Conservation (phyloP, 2,113 vertebrate genomes). For the Vireo altiloquus region DNA sequence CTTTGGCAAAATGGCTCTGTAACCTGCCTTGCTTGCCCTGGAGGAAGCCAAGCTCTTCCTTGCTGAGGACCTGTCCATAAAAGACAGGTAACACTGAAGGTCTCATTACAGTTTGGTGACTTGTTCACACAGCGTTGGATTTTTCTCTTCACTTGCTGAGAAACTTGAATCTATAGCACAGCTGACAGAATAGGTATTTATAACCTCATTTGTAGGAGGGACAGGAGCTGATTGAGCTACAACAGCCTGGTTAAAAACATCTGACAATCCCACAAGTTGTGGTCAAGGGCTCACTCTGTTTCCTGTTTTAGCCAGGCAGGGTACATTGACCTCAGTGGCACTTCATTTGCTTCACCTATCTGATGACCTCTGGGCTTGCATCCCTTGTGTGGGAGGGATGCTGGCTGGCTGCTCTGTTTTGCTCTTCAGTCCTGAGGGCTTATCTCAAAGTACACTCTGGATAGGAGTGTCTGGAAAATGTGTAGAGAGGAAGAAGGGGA, state of each 20-base stretch:
- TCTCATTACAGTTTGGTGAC: neutral
- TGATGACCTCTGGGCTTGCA: neutral
- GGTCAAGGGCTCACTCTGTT: neutral
- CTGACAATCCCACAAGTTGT: neutral
- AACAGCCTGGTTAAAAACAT: neutral
- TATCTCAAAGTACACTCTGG: fast-evolving
- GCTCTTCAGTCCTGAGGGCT: neutral
- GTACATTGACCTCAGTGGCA: neutral
- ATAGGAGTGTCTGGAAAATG: neutral
- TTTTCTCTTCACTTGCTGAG: neutral
- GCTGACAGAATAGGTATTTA: neutral
- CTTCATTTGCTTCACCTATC: neutral
- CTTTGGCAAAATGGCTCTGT: neutral
- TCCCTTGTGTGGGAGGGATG: neutral
- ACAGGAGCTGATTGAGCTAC: neutral
- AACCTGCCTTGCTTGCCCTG: neutral
- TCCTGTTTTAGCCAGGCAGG: neutral
- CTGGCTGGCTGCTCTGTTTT: neutral
- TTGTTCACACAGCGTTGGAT: neutral
- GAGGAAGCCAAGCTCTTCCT: neutral
- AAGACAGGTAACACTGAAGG: neutral
- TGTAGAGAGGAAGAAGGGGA: neutral
- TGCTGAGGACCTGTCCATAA: neutral
- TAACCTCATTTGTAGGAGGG: neutral
- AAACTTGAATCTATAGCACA: neutral